These are phyloP conservation scores for Tachyglossus aculeatus DNA, from an alignment of 2,797 vertebrate genomes.

Conservation along the genomic window DNA sequence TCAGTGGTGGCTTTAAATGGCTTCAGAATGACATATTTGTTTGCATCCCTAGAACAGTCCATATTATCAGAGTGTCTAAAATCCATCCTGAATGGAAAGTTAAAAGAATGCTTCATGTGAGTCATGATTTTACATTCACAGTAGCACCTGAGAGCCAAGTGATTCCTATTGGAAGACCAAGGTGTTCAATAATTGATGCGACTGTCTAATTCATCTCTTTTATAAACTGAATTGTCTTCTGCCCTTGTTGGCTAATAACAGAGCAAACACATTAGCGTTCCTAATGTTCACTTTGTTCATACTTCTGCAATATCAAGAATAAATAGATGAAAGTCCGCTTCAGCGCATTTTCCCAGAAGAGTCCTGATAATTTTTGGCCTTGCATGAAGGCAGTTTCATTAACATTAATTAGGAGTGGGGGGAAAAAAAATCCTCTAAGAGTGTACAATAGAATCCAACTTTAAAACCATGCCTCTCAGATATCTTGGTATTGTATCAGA, in stretches of 20 bases:
- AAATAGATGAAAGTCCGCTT: conserved; percentile 9
- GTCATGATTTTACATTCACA: conserved; percentile 17
- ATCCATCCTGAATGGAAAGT: not conserved
- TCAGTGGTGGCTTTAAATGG: conserved; percentile 19
- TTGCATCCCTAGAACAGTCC: not conserved
- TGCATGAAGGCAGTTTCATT: not conserved
- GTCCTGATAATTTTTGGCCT: not conserved
- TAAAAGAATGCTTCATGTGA: not conserved
- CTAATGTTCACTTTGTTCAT: not conserved
- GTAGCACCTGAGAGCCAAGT: not conserved
- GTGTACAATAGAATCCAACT: not conserved
- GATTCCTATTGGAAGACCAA: not conserved
- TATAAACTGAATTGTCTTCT: conserved; percentile 4
- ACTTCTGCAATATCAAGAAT: not conserved
- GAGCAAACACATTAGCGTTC: conserved; percentile 1
- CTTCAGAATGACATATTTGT: not conserved
- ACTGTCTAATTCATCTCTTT: conserved; percentile 41
- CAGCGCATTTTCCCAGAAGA: not conserved
- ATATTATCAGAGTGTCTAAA: not conserved
- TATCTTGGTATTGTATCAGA: conserved; percentile 12
- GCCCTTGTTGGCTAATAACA: conserved; percentile 26
- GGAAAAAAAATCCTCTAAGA: conserved; percentile 6
- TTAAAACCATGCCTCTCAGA: not conserved
- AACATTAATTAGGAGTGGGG: not conserved
- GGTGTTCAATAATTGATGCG: conserved; percentile 32